These are phyloP conservation scores for Melolontha melolontha DNA, from an alignment of 2,888 invertebrate species.

Conservation along the genomic window DNA sequence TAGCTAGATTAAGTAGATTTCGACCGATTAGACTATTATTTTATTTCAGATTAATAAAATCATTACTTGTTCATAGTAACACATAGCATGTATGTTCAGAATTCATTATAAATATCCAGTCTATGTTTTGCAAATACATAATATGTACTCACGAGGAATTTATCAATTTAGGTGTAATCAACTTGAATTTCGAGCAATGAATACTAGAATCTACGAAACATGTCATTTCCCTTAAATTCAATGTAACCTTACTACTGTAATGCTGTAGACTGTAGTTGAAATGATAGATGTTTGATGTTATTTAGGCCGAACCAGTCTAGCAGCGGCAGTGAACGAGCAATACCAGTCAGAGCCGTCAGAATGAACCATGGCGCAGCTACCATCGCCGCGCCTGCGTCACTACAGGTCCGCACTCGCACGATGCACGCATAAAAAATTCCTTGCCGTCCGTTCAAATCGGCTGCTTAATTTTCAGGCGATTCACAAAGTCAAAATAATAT, in stretches of 20 bases:
- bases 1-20: too few relatives aligned
- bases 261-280: constrained; percentile 48
- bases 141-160: too few relatives aligned
- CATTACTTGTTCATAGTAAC: too few relatives aligned
- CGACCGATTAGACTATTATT: too few relatives aligned
- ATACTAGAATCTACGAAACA: not conserved
- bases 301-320: constrained; percentile 56
- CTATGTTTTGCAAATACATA: too few relatives aligned
- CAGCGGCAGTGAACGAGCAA: constrained; percentile 53
- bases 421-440: constrained; percentile 46
- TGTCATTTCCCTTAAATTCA: not conserved
- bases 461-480: constrained; percentile 30
- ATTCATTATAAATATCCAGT: too few relatives aligned
- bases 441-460: constrained; percentile 5
- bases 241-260: constrained; percentile 23
- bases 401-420: constrained; percentile 64
- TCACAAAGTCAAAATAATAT: constrained; percentile 20
- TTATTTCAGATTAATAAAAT: too few relatives aligned
- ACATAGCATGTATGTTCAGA: too few relatives aligned
- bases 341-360: constrained; percentile 57
- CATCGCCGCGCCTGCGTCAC: constrained; percentile 66
- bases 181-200: not conserved
- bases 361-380: constrained; percentile 66
- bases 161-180: too few relatives aligned
- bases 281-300: constrained; percentile 48